Percentiles rank a stretch among this genome's conserved stretches.
These are phyloP conservation scores for Tachuris rubrigastra DNA, from an alignment of 2,113 vertebrate genomes.

Conservation along the genomic window DNA sequence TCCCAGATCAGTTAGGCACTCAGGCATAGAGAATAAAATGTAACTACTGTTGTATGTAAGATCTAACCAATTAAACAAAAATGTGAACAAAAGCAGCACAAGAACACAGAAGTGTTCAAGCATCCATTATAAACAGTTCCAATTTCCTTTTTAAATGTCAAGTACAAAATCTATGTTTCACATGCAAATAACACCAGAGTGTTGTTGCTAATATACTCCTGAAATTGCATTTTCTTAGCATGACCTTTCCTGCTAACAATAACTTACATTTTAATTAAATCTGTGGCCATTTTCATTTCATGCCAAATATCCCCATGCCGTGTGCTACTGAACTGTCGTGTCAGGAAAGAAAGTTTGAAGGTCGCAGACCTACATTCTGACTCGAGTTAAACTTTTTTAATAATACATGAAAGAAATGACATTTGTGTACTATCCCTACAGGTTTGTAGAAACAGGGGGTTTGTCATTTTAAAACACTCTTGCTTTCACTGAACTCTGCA, in stretches of 20 bases:
- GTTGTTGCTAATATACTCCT: conserved; percentile 67
- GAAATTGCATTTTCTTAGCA: conserved; percentile 75
- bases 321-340: conserved; percentile 41
- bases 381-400: conserved; percentile 18
- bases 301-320: conserved; percentile 42
- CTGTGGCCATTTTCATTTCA: conserved; percentile 65
- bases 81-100: conserved; percentile 37
- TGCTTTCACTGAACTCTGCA: neutral
- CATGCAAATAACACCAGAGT: conserved; percentile 68
- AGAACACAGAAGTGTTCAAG: conserved; percentile 58
- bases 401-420: conserved; percentile 7
- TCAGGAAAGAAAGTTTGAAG: conserved; percentile 66
- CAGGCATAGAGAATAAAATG: conserved; percentile 24
- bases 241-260: conserved; percentile 79
- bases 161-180: conserved; percentile 70
- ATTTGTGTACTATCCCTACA: neutral
- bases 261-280: conserved; percentile 81
- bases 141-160: conserved; percentile 77
- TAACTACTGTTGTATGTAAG: neutral
- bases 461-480: neutral
- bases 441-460: neutral
- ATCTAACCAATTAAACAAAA: conserved; percentile 56
- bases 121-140: conserved; percentile 56
- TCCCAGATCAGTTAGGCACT: conserved; percentile 10
- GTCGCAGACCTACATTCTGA: conserved; percentile 59